Evolutionary conservation across 2,797 vertebrate species (phyloP).

Genomic region (Nasua narica): DNA sequence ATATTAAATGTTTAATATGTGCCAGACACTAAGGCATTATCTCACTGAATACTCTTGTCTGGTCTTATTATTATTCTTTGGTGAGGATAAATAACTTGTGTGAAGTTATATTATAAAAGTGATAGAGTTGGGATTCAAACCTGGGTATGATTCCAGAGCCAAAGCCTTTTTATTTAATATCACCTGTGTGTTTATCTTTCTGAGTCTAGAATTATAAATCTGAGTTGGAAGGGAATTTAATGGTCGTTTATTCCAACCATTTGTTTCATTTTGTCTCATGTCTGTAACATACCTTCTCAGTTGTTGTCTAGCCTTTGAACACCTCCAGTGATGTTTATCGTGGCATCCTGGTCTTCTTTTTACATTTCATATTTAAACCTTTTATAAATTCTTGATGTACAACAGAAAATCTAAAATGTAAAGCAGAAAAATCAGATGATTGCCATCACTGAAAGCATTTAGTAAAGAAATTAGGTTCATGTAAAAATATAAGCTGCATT

Average conservation of each 20-base stretch:
- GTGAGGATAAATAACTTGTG: neutral
- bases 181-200: conserved; percentile 11
- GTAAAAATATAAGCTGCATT: neutral
- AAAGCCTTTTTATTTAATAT: neutral
- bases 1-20: neutral
- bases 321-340: neutral
- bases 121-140: neutral
- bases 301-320: neutral
- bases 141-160: neutral
- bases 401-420: neutral
- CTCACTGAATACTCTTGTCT: neutral
- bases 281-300: neutral
- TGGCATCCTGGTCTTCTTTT: neutral
- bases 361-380: neutral
- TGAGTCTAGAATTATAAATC: neutral
- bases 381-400: neutral
- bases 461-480: neutral
- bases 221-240: conserved; percentile 17
- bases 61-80: neutral
- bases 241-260: neutral
- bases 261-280: neutral
- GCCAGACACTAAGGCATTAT: neutral
- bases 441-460: neutral
- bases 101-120: neutral
- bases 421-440: conserved; percentile 10